Percentiles rank a stretch among this genome's conserved stretches.
phyloP scores from a whole-genome alignment of 2,888 invertebrate genomes.

The Omphaloscelis lunosa region DNA sequence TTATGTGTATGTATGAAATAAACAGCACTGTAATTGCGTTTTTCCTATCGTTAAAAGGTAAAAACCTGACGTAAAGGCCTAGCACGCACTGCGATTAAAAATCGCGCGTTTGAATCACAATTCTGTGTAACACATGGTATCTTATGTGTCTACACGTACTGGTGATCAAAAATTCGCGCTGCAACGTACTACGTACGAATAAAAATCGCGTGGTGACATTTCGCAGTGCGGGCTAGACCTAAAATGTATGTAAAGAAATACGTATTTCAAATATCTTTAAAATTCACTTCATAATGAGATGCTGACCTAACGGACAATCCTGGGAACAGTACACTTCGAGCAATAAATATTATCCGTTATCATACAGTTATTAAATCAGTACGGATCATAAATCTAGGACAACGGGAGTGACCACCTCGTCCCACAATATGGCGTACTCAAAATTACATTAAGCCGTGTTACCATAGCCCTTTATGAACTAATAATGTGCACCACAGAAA shows the following conservation, averaged over 20 bases:
- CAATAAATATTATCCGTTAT: conserved; percentile 87
- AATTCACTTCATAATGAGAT: conserved; percentile 49
- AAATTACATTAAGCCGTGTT: conserved; percentile 84
- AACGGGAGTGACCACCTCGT: conserved; percentile 88
- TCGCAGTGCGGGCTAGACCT: neutral
- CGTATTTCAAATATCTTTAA: neutral
- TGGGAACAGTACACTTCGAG: conserved; percentile 72
- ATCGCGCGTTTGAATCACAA: too few relatives aligned
- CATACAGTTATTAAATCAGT: conserved; percentile 86
- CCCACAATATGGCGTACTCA: conserved; percentile 81
- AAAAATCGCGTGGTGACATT: too few relatives aligned
- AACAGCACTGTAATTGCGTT: neutral
- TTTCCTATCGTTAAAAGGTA: too few relatives aligned
- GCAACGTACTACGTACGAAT: too few relatives aligned
- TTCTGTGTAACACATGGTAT: too few relatives aligned
- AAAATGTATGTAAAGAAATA: neutral
- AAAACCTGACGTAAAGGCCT: too few relatives aligned
- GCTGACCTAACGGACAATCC: conserved; percentile 73
- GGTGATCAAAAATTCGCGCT: too few relatives aligned
- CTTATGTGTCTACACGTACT: too few relatives aligned
- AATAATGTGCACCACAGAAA: conserved; percentile 89
- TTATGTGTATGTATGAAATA: neutral
- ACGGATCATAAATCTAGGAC: conserved; percentile 86
- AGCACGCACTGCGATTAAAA: too few relatives aligned
- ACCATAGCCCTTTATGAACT: conserved; percentile 83